phyloP scores from a whole-genome alignment of 2,797 vertebrate species.

The Mormyrops attenuatus region DNA sequence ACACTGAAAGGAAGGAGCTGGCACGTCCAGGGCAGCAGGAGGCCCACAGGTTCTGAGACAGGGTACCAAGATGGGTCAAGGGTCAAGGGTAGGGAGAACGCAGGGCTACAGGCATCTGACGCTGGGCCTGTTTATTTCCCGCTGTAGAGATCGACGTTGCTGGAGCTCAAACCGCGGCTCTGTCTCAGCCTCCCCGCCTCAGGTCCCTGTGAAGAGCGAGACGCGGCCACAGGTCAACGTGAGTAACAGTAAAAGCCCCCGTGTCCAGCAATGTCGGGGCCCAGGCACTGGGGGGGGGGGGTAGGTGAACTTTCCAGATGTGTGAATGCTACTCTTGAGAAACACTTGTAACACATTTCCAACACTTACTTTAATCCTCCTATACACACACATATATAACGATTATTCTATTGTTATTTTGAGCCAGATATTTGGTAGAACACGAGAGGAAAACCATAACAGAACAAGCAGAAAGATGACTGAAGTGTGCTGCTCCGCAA shows the following conservation, averaged over 20 bases:
- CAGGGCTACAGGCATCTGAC: background rate
- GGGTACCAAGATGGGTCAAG: background rate
- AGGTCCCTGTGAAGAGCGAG: conserved; percentile 52
- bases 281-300: background rate
- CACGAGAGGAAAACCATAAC: background rate
- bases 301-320: background rate
- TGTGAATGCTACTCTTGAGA: background rate
- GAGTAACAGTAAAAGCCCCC: background rate
- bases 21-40: background rate
- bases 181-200: conserved; percentile 59
- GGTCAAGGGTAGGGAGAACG: background rate
- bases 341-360: background rate
- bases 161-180: conserved; percentile 81
- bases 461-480: background rate
- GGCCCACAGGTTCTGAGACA: background rate
- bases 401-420: background rate
- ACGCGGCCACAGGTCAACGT: background rate
- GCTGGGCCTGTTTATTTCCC: conserved; percentile 58
- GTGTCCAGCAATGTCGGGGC: background rate
- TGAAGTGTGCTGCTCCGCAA: background rate
- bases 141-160: conserved; percentile 80
- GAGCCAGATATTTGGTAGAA: background rate
- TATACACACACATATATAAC: background rate
- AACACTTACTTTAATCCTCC: background rate
- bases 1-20: background rate